Evolutionary conservation across 2,888 invertebrate species (phyloP).

Genomic region (Agrenia bidenticulata): DNA sequence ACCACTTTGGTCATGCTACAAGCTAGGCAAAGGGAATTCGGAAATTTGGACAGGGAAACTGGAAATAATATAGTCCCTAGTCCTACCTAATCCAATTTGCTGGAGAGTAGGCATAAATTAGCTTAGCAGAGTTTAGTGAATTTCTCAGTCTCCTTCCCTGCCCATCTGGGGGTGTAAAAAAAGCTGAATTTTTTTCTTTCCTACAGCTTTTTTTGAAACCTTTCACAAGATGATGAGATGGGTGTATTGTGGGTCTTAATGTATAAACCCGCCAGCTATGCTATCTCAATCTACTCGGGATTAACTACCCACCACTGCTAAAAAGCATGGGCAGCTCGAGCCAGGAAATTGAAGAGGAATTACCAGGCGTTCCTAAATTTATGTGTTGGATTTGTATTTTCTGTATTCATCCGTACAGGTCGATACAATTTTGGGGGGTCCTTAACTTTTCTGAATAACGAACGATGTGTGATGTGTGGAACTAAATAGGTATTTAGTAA

Average conservation of each 20-base stretch:
- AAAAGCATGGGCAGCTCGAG: background rate
- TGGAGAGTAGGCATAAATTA: slow-evolving; percentile 39
- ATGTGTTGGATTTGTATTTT: background rate
- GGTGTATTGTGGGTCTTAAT: background rate
- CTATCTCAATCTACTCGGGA: background rate
- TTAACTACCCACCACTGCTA: slow-evolving; percentile 1
- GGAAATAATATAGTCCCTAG: slow-evolving; percentile 25
- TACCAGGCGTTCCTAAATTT: slow-evolving; percentile 2
- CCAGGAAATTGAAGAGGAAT: slow-evolving; percentile 5
- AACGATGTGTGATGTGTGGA: background rate
- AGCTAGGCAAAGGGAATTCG: background rate
- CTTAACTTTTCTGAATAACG: background rate
- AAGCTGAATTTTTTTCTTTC: background rate
- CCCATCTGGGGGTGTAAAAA: no score
- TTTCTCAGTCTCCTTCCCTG: no score
- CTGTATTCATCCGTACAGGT: background rate
- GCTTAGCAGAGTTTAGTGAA: slow-evolving; percentile 32
- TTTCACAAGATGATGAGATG: background rate
- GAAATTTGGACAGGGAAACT: slow-evolving; percentile 15
- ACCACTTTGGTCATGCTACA: background rate
- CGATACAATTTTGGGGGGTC: slow-evolving; percentile 4
- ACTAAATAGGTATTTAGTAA: background rate
- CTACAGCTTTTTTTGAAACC: background rate
- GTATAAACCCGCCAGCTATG: background rate
- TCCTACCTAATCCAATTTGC: slow-evolving; percentile 36